Evolutionary conservation across 2,113 vertebrate genomes (phyloP).

Genomic region (Apaloderma vittatum): DNA sequence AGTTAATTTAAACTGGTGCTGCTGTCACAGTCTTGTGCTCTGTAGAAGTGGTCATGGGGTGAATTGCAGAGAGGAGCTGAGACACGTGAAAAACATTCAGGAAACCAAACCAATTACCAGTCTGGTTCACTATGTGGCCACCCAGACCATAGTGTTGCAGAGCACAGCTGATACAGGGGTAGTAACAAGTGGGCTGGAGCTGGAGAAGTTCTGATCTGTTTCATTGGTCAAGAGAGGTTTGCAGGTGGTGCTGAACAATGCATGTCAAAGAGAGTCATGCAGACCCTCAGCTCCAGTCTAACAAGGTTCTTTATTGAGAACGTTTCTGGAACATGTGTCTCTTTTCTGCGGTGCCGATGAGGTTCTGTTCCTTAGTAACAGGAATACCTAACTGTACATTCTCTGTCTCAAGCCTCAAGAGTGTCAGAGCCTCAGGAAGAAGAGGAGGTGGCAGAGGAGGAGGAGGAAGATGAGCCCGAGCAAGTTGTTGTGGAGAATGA

Average conservation of each 20-base stretch:
- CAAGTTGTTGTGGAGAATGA: constrained; percentile 86
- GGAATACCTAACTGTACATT: not conserved
- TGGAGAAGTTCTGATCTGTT: not conserved
- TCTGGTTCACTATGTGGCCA: not conserved
- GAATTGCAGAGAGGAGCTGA: not conserved
- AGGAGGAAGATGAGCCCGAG: constrained; percentile 76
- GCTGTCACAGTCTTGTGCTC: not conserved
- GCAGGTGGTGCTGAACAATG: not conserved
- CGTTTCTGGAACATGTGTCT: not conserved
- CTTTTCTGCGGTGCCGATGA: not conserved
- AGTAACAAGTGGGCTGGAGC: not conserved
- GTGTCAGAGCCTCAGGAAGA: constrained; percentile 67
- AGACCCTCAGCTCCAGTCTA: not conserved
- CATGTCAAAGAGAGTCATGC: not conserved
- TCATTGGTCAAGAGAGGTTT: not conserved
- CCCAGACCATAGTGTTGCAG: not conserved
- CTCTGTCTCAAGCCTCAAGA: constrained; percentile 62
- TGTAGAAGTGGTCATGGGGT: fast-evolving
- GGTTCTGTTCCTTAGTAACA: not conserved
- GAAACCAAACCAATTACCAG: not conserved
- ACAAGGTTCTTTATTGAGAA: not conserved
- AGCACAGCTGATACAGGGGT: not conserved
- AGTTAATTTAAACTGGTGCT: not conserved
- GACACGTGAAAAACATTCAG: fast-evolving
- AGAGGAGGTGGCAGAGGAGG: constrained; percentile 65